Base-by-base conservation (phyloP, 92 coral and sea anemone genomes). In the Bergia puertoricense region DNA sequence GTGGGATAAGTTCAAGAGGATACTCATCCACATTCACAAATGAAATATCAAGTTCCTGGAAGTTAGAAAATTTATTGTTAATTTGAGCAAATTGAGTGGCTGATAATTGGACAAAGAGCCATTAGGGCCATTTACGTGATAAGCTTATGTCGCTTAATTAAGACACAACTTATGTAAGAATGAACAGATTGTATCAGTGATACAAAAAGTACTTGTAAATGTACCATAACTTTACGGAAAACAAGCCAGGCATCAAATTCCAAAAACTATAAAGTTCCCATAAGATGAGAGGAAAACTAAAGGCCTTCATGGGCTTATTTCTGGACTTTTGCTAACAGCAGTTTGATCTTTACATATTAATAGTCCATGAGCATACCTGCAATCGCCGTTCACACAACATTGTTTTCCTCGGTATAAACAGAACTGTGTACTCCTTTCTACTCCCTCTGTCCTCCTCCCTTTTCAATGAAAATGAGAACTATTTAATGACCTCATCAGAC, bases 371-470 rank as follows among this genome's bases (percentile, higher is more conserved):
- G 71, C 91, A 65, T 66, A 95, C 99, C 91, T 89, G 91, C 23
- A 96, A 92, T 82, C 94, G 90, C 45, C 96, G 92, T 80, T 96
- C 96, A 91, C 99, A 96, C 72, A 96, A 91, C 88, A 95, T 51
- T 30, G 98, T 96, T 89, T 96, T 96, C 91, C 99, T 91, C 37
- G 99, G 99, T 40, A 94, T 95, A 92, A 96, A 96, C 69, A 96
- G 88, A 80, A 96, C 91, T 18, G 98, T 96, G 85, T 90, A 96
- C 59, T 96, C 99, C 85, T 94, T 94, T 68, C 89, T 90, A 87
- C 92, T 90, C 22, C 91, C 94, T 88, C 92, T 94, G n/a, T 92
- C 96, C 82, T 93, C 98, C 80, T 93, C 98, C 50, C 98, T 96
- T 73, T 72, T 67, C 15, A 80, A 75, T 30, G 23, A 79, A 65